Evolutionary conservation across 2,888 invertebrate species (phyloP), one percentile per base, ranked within the genome.

Genomic region (Lumbricus terrestris): DNA sequence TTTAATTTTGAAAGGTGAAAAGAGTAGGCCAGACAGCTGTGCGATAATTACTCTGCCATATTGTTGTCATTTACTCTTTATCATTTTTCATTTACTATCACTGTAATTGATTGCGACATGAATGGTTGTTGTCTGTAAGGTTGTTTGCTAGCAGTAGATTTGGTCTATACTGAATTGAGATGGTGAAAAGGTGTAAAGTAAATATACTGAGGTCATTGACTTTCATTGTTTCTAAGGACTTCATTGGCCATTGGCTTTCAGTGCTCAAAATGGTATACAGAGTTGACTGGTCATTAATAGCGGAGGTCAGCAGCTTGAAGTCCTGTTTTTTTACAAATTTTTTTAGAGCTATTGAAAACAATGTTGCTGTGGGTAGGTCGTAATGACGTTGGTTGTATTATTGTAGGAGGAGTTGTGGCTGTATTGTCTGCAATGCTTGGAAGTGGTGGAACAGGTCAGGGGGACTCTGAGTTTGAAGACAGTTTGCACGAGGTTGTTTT

Each of bases 401-500:
- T 69, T 69, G 29, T 69, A 69, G 69, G 69, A 69, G 69, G 69
- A 69, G 69, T 69, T 69, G n/a, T 69, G 69, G 69, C 69, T n/a
- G 69, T 69, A n/a, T n/a, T 69, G n/a, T 69, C 69, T 69, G 69
- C 69, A 69, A 69, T 69, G 69, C 69, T 69, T n/a, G 69, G 69
- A n/a, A 69, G n/a, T 69, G n/a, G 29, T 16, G n/a, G 69, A 69
- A 8, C 69, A n/a, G 69, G 69, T 69, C 69, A 69, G 69, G 69
- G 69, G 34, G 92, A 91, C 2, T 90, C 90, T 38, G 93, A 92
- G 69, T 90, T 91, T 82, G 93, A 93, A 37, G 92, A 91, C 38
- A 93, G 92, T 40, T n/a, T 93, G 34, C 91, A 91, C 89, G 91
- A 93, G 33, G 93, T 94, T 6, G 92, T 93, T 88, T 91, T 94